These are phyloP conservation scores for Rhyacophila evoluta DNA, from an alignment of 2,888 invertebrate genomes.

Conservation along the genomic window DNA sequence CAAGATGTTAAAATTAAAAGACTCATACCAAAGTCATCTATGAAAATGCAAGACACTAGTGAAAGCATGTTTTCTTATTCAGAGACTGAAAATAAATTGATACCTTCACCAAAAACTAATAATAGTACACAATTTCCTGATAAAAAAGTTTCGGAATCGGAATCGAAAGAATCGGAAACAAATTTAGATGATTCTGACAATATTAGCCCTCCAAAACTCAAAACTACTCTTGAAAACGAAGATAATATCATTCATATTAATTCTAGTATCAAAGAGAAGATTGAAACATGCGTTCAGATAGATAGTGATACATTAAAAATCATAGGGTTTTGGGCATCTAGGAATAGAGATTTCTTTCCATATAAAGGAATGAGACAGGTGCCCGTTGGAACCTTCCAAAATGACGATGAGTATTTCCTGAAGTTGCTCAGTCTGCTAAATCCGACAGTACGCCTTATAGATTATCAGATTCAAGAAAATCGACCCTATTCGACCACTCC, in stretches of 20 bases:
- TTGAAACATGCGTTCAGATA: constrained; percentile 20
- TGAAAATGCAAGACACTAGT: neutral
- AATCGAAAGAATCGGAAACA: neutral
- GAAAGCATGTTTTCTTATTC: neutral
- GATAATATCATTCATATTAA: no score
- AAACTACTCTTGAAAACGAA: no score
- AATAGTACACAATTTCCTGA: neutral
- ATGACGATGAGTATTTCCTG: constrained; percentile 40
- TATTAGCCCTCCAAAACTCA: neutral
- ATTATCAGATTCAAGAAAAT: neutral
- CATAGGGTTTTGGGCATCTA: constrained; percentile 38
- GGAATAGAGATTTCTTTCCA: constrained; percentile 37
- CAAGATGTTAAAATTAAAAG: no score
- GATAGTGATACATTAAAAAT: constrained; percentile 18
- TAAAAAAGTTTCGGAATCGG: no score
- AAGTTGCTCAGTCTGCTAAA: constrained; percentile 33
- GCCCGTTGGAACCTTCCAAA: constrained; percentile 40
- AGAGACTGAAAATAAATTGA: neutral
- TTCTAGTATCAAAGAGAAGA: no score
- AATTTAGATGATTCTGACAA: neutral
- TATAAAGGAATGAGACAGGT: constrained; percentile 43
- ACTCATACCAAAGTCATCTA: no score
- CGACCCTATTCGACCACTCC: neutral
- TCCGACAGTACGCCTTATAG: constrained; percentile 30
- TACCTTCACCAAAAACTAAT: neutral